Base-by-base conservation (phyloP, 2,113 vertebrate genomes). In the Danio rerio region DNA sequence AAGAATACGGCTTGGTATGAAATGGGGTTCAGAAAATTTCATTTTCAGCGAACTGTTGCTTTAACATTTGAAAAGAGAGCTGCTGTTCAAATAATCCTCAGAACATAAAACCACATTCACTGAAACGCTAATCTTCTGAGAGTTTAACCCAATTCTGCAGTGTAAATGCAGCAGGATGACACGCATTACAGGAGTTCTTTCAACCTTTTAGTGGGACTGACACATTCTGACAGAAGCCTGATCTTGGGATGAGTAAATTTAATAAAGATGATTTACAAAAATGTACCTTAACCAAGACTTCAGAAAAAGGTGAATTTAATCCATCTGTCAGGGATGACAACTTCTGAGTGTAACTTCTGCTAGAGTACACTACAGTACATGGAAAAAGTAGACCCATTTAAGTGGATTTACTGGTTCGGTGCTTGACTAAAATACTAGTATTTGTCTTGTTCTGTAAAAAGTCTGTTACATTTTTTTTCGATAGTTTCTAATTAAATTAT, bases 1-100 rank as follows among this genome's bases (percentile, higher is more conserved):
- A 40, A 62, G 9, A 15, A 31, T 42, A 31, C 9, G 31, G 13
- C 31, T 65, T 31, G 31, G 61, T 13, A 21, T 40, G 12, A 13
- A 18, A 21, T 12, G 20, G 31, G 9, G 20, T 18, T 7, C 18
- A 12, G 31, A 11, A 62, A 62, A 16, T 5, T 13, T 56, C 13
- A 6, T 59, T 59, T 63, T 45, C 11, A 45, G 47, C 0, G 9
- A 31, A 31, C 31, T 31, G n/a, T n/a, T n/a, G n/a, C n/a, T n/a
- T n/a, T n/a, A n/a, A n/a, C n/a, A 31, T 31, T 68, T 18, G 10
- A 45, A 68, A 68, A 47, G 6, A 31, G 20, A 5, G 1, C 63
- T 10, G 65, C n/a, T 68, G n/a, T n/a, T 50, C 18, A 15, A 71
- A 31, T 71, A 52, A 71, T 71, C 68, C 68, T 31, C 18, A 71